phyloP scores from a whole-genome alignment of 2,113 vertebrate species.

The Nerophis lumbriciformis region DNA sequence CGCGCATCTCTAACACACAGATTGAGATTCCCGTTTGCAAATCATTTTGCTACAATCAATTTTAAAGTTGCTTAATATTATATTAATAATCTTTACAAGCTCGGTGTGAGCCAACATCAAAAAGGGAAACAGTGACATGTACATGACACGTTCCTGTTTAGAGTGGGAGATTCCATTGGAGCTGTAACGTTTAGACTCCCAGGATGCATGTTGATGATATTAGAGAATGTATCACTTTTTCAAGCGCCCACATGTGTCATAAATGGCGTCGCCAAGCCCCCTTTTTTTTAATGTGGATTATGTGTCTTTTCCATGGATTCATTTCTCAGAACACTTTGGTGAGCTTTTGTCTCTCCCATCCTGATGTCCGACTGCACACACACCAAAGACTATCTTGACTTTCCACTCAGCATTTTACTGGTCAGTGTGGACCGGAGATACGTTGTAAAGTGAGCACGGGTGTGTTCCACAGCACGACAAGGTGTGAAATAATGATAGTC shows the following conservation, averaged over 20 bases:
- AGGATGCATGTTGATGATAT: slow-evolving; percentile 54
- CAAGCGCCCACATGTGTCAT: slow-evolving; percentile 63
- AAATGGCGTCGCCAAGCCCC: slow-evolving; percentile 51
- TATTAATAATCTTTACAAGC: too few species aligned
- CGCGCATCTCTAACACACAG: too few species aligned
- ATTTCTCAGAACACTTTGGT: slow-evolving; percentile 51
- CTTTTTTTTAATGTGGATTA: slow-evolving; percentile 66
- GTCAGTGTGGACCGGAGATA: slow-evolving; percentile 52
- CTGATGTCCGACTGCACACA: slow-evolving; percentile 55
- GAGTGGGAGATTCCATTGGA: slow-evolving; percentile 50
- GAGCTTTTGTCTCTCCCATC: slow-evolving; percentile 54
- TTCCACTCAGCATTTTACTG: slow-evolving; percentile 67
- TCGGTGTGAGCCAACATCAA: slow-evolving; percentile 26
- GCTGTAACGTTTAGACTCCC: slow-evolving; percentile 49
- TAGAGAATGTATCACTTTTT: slow-evolving; percentile 65
- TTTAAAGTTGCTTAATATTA: too few species aligned
- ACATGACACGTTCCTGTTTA: slow-evolving; percentile 47
- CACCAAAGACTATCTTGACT: slow-evolving; percentile 51
- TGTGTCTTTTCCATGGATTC: slow-evolving; percentile 71
- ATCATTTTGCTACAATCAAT: too few species aligned
- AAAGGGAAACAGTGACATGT: neutral
- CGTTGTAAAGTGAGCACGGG: slow-evolving; percentile 57
- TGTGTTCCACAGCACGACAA: slow-evolving; percentile 60
- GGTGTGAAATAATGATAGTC: slow-evolving; percentile 55
- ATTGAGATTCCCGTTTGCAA: too few species aligned